Percentiles rank a stretch among this genome's conserved stretches.
These are phyloP conservation scores for Chrysocyon brachyurus DNA, from an alignment of 2,797 vertebrate genomes.

Conservation along the genomic window DNA sequence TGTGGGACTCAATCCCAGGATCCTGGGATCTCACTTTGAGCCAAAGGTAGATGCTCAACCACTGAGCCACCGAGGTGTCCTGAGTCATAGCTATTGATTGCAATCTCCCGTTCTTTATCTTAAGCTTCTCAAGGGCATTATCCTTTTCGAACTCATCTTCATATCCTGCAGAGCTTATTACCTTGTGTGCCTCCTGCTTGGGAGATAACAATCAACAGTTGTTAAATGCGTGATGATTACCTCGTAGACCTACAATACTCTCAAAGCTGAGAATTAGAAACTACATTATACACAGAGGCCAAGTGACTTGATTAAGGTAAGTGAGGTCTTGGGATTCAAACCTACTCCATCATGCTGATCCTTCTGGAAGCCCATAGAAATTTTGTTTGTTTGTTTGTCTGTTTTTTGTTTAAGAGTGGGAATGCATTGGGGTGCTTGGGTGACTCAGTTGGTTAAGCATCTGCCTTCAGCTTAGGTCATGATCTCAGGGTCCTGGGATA, in stretches of 20 bases:
- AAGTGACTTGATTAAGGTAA: neutral
- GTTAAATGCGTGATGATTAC: neutral
- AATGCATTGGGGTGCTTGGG: neutral
- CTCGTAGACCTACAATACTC: neutral
- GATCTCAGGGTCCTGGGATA: too few species aligned
- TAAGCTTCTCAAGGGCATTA: neutral
- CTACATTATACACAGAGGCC: neutral
- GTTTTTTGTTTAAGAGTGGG: neutral
- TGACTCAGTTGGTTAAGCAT: too few species aligned
- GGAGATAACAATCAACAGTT: neutral
- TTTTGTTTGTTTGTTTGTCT: neutral
- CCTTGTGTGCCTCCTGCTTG: neutral
- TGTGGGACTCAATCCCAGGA: too few species aligned
- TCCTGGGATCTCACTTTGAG: too few species aligned
- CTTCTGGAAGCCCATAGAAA: neutral
- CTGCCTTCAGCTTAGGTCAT: too few species aligned
- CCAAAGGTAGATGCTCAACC: too few species aligned
- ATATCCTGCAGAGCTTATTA: neutral
- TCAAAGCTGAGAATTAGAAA: neutral
- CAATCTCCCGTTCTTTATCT: neutral
- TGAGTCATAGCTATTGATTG: neutral
- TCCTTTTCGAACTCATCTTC: slow-evolving; percentile 13
- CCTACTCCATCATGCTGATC: neutral
- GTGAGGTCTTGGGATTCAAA: neutral
- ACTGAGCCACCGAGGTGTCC: too few species aligned